phyloP scores from a whole-genome alignment of 2,113 vertebrate genomes.

The Romanogobio albipinnatus region DNA sequence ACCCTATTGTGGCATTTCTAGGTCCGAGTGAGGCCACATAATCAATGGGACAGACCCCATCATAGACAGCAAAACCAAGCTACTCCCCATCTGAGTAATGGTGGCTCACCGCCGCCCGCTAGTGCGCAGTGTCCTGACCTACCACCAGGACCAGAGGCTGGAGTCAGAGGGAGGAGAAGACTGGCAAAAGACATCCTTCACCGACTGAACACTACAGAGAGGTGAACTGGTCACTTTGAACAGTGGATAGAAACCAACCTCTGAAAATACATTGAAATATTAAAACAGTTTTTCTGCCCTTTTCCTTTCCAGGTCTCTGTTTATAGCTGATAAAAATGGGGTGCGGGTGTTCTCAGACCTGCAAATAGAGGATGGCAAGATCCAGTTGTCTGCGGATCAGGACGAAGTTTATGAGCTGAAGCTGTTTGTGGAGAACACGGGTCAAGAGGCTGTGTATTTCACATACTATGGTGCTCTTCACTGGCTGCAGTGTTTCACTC shows the following conservation, averaged over 20 bases:
- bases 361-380: slow-evolving; percentile 68
- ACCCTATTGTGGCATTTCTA: not conserved
- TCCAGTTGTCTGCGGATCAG: slow-evolving; percentile 68
- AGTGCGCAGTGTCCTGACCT: not conserved
- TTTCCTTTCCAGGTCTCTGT: slow-evolving; percentile 68
- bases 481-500: slow-evolving; percentile 62
- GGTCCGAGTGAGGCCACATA: slow-evolving; percentile 47
- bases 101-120: not conserved
- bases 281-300: not conserved
- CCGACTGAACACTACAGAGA: slow-evolving; percentile 58
- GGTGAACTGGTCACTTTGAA: not conserved
- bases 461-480: slow-evolving; percentile 68
- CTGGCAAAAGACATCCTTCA: slow-evolving; percentile 61
- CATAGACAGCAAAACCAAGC: not conserved
- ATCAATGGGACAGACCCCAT: slow-evolving; percentile 67
- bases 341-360: slow-evolving; percentile 72
- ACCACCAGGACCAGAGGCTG: not conserved
- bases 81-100: not conserved
- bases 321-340: slow-evolving; percentile 77
- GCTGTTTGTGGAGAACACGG: slow-evolving; percentile 78
- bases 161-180: slow-evolving; percentile 60
- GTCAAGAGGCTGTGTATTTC: slow-evolving; percentile 71
- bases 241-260: not conserved
- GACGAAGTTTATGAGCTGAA: slow-evolving; percentile 46
- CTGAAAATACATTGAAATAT: not conserved